These are phyloP conservation scores for Embiotoca jacksoni DNA, from an alignment of 2,113 vertebrate species.

Conservation along the genomic window DNA sequence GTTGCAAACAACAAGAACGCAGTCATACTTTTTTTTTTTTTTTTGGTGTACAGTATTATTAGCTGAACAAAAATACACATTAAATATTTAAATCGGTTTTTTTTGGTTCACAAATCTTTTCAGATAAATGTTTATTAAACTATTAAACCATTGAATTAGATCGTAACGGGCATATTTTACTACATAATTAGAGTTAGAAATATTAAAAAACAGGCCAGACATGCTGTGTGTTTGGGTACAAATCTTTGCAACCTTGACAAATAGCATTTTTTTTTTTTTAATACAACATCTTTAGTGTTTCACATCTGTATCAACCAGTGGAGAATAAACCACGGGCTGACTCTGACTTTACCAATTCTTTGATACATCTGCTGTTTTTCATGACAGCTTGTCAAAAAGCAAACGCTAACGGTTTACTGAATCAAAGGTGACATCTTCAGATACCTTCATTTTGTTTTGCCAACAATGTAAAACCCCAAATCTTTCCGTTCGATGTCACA, in stretches of 20 bases:
- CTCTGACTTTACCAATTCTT: neutral
- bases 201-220: neutral
- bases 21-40: too few relatives aligned
- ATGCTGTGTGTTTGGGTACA: neutral
- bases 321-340: neutral
- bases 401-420: neutral
- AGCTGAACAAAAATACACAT: too few relatives aligned
- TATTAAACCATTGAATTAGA: too few relatives aligned
- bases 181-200: neutral
- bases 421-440: neutral
- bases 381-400: neutral
- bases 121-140: too few relatives aligned
- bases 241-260: neutral
- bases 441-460: neutral
- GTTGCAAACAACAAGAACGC: neutral
- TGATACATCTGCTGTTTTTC: conserved; percentile 1
- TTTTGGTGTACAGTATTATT: neutral
- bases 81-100: too few relatives aligned
- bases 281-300: neutral
- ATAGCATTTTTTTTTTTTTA: too few relatives aligned
- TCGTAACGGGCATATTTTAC: neutral
- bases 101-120: too few relatives aligned
- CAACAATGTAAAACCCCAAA: too few relatives aligned
- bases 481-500: too few relatives aligned
- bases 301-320: neutral